Percentiles rank a stretch among this genome's conserved stretches.
These are phyloP conservation scores for Macroglossus sobrinus DNA, from an alignment of 2,113 vertebrate species.

Conservation along the genomic window DNA sequence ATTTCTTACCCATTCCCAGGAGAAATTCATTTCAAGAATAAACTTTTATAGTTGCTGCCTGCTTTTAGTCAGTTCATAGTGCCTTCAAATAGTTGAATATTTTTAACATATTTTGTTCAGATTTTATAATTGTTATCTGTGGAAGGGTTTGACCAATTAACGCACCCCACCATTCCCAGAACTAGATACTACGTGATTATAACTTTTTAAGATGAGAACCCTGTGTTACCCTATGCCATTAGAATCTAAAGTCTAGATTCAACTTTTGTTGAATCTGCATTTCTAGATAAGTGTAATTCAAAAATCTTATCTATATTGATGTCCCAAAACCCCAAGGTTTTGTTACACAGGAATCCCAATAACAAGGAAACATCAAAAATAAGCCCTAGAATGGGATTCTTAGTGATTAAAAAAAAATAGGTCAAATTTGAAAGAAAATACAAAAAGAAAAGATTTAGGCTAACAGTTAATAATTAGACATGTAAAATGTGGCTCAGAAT, in stretches of 20 bases:
- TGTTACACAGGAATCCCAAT: background rate
- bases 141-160: background rate
- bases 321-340: background rate
- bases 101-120: background rate
- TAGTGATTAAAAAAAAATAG: background rate
- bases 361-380: background rate
- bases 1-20: background rate
- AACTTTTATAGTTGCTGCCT: background rate
- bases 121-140: background rate
- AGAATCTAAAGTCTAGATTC: background rate
- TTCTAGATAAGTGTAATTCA: background rate
- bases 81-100: background rate
- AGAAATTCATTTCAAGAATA: background rate
- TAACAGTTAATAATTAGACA: background rate
- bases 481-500: background rate
- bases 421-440: background rate
- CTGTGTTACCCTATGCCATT: background rate
- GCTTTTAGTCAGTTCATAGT: background rate
- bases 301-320: background rate
- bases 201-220: background rate
- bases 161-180: background rate
- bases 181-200: background rate
- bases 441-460: background rate
- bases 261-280: background rate
- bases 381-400: background rate